Conservation (phyloP, 2,113 vertebrate genomes). For the Vidua macroura region DNA sequence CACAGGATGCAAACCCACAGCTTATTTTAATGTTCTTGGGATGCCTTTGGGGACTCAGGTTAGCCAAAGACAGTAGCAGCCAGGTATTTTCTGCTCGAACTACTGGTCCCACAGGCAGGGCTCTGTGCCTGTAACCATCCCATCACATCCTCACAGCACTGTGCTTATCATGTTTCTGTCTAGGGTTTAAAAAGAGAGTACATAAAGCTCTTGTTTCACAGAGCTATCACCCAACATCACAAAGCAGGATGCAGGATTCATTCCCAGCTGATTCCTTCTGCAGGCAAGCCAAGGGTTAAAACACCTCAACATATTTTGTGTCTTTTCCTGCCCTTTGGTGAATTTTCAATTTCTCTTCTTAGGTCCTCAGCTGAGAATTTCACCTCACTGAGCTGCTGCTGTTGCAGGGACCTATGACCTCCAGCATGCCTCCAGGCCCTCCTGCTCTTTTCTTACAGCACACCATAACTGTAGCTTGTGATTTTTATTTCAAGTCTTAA, state of each 20-base stretch:
- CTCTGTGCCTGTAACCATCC: background rate
- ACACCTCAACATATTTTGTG: background rate
- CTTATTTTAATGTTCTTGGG: background rate
- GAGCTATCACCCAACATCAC: rapidly evolving
- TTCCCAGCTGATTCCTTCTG: background rate
- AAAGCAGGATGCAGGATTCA: rapidly evolving
- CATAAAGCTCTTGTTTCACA: background rate
- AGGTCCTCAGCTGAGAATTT: background rate
- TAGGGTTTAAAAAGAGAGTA: background rate
- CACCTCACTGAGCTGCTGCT: background rate
- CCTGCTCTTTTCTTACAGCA: background rate
- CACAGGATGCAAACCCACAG: background rate
- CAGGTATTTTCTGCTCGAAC: background rate
- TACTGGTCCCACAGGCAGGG: background rate
- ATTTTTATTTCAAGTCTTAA: background rate
- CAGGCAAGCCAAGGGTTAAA: background rate
- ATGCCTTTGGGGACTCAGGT: background rate
- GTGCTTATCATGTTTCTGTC: background rate
- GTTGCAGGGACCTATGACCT: background rate
- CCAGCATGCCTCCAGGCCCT: background rate
- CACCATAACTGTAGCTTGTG: background rate
- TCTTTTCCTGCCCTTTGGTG: background rate
- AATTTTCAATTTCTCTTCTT: background rate
- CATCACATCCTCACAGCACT: background rate
- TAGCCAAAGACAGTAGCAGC: background rate